Base-by-base conservation (phyloP, 2,888 invertebrate genomes). In the Meteorus colon region DNA sequence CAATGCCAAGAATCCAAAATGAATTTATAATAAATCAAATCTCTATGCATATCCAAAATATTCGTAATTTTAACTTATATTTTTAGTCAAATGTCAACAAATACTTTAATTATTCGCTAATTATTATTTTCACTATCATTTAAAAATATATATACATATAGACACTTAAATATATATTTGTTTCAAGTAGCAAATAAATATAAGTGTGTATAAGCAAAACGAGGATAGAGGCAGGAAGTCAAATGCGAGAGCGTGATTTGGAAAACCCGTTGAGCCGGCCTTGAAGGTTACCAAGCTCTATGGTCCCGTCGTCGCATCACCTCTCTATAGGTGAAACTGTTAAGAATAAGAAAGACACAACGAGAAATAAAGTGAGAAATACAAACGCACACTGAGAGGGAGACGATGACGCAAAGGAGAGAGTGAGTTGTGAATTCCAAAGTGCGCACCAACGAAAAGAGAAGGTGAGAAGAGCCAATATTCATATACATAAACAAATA, bases 221-320 rank as follows among this genome's bases (percentile, higher is more conserved):
- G 68, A 82, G 80, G 87, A 87, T 79, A 78, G 78, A 85, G 83
- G 79, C 86, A 88, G 88, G 87, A 88, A 88, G 87, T 87, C 73
- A 80, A 80, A 77, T 77, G 81, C 75, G 82, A 83, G 84, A 81
- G 82, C 82, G 81, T 83, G 85, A 85, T 87, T 88, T 87, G 86
- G 86, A 87, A 88, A 88, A 86, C 84, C 85, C 84, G 81, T 82
- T 82, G 82, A 34, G 83, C 79, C 86, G 88, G 86, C 88, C 87
- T 88, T 88, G 85, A 84, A 80, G 83, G 81, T 79, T 81, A 75
- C 76, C 72, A 55, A 24, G 73, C 41, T 74, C 77, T 45, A 24
- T 24, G 24, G 66, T 59, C 34, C 41, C 63, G 24, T 70, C 27
- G 41, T 70, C 67, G 37, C 24, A 55, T 55, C 62, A 62, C 63